Evolutionary conservation across 1,140 invertebrate genomes (phyloP).

Genomic region (Hestina assimilis): DNA sequence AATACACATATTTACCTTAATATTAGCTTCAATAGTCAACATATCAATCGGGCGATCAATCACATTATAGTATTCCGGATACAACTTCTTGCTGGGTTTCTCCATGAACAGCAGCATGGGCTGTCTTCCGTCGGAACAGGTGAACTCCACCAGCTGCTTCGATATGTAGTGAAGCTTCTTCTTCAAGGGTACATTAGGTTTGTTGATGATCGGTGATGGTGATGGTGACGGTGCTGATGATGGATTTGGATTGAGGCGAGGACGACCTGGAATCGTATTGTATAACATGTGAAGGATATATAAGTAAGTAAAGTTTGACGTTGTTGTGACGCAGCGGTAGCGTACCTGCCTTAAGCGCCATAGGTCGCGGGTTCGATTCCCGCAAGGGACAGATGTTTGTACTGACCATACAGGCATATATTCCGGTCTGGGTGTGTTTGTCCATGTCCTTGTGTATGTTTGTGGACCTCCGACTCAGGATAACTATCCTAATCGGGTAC

Average conservation of each 20-base stretch:
- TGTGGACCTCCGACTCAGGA: too few relatives aligned
- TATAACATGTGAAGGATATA: too few relatives aligned
- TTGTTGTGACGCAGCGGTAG: too few relatives aligned
- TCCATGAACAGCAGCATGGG: conserved; percentile 97
- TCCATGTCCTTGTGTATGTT: too few relatives aligned
- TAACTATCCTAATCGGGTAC: too few relatives aligned
- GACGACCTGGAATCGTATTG: conserved; percentile 56
- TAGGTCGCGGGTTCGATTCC: too few relatives aligned
- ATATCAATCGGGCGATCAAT: conserved; percentile 97
- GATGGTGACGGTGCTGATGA: conserved; percentile 38
- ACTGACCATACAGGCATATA: too few relatives aligned
- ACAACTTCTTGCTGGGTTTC: conserved; percentile 96
- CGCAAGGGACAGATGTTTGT: too few relatives aligned
- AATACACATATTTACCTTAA: conserved; percentile 82
- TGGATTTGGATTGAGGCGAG: conserved; percentile 49
- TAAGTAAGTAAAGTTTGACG: too few relatives aligned
- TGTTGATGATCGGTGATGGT: conserved; percentile 71
- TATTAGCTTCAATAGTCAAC: conserved; percentile 94
- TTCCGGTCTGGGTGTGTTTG: too few relatives aligned
- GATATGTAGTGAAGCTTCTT: conserved; percentile 86
- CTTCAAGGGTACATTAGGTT: conserved; percentile 83
- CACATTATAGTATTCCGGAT: conserved; percentile 97
- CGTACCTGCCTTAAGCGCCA: too few relatives aligned
- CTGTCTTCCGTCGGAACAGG: conserved; percentile 88
- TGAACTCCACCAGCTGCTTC: conserved; percentile 87